Evolutionary conservation across 2,888 invertebrate species (phyloP).

Genomic region (Drosophila mettleri): DNA sequence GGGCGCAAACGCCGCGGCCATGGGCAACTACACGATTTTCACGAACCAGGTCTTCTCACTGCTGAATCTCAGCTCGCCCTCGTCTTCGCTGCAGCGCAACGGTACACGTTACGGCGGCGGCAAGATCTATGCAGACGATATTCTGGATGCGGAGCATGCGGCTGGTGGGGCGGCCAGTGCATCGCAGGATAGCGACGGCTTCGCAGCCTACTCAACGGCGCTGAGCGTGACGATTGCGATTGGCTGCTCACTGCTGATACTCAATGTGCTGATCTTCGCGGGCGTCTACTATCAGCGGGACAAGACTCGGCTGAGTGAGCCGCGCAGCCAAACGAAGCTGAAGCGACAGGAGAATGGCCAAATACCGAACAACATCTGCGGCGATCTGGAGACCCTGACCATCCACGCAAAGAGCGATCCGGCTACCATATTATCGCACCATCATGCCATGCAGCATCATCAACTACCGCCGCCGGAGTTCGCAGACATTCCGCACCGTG

Average conservation of each 20-base stretch:
- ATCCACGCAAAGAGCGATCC: slow-evolving; percentile 88
- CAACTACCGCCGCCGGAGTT: slow-evolving; percentile 94
- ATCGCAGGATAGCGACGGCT: slow-evolving; percentile 93
- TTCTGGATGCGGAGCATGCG: slow-evolving; percentile 78
- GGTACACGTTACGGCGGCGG: slow-evolving; percentile 76
- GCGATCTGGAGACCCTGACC: slow-evolving; percentile 89
- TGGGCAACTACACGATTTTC: slow-evolving; percentile 84
- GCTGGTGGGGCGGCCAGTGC: slow-evolving; percentile 85
- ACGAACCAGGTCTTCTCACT: slow-evolving; percentile 85
- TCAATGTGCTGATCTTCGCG: slow-evolving; percentile 97
- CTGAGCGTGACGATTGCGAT: slow-evolving; percentile 97
- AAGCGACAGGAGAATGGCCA: slow-evolving; percentile 93
- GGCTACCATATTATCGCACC: slow-evolving; percentile 90
- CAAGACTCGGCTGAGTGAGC: slow-evolving; percentile 90
- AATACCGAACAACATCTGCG: slow-evolving; percentile 95
- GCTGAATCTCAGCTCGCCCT: slow-evolving; percentile 84
- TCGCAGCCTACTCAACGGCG: slow-evolving; percentile 95
- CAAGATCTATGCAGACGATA: slow-evolving; percentile 82
- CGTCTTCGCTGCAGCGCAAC: slow-evolving; percentile 83
- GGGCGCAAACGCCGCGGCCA: slow-evolving; percentile 77
- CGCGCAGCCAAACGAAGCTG: slow-evolving; percentile 87
- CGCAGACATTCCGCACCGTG: slow-evolving; percentile 91
- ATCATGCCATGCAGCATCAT: slow-evolving; percentile 91
- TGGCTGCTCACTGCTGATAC: slow-evolving; percentile 95
- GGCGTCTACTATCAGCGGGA: slow-evolving; percentile 97